These are phyloP conservation scores for Nothocercus julius DNA, from an alignment of 2,113 vertebrate genomes.

Conservation along the genomic window DNA sequence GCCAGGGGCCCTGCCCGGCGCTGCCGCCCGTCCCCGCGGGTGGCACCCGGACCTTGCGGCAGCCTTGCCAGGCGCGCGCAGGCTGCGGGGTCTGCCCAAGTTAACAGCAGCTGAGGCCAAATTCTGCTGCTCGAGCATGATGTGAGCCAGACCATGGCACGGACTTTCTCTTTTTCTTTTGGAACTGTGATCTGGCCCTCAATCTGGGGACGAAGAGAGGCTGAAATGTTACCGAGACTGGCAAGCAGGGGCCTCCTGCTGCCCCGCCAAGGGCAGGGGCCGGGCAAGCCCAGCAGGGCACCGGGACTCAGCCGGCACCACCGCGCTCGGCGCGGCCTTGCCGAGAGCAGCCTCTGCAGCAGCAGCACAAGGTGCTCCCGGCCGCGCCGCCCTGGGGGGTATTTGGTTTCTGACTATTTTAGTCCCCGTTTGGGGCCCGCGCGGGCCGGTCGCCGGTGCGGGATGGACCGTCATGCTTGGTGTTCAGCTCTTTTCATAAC, in stretches of 20 bases:
- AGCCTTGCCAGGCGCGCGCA: too few species aligned
- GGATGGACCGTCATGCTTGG: conserved; percentile 10
- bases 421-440: neutral
- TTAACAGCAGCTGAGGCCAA: neutral
- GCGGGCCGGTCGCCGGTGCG: neutral
- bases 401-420: neutral
- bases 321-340: too few species aligned
- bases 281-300: neutral
- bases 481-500: conserved; percentile 71
- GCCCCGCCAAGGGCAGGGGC: fast-evolving
- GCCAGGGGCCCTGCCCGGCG: too few species aligned
- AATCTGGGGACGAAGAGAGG: neutral
- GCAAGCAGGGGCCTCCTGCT: neutral
- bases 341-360: too few species aligned
- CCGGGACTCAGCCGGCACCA: too few species aligned
- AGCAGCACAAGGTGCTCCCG: too few species aligned
- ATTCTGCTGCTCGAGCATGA: neutral
- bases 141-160: neutral
- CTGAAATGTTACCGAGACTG: fast-evolving
- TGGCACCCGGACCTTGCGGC: too few species aligned
- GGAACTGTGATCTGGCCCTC: neutral
- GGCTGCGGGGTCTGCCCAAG: neutral
- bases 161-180: neutral
- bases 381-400: too few species aligned
- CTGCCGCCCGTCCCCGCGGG: too few species aligned